Conservation (phyloP, 2,113 vertebrate genomes). For the Micronycteris hirsuta region DNA sequence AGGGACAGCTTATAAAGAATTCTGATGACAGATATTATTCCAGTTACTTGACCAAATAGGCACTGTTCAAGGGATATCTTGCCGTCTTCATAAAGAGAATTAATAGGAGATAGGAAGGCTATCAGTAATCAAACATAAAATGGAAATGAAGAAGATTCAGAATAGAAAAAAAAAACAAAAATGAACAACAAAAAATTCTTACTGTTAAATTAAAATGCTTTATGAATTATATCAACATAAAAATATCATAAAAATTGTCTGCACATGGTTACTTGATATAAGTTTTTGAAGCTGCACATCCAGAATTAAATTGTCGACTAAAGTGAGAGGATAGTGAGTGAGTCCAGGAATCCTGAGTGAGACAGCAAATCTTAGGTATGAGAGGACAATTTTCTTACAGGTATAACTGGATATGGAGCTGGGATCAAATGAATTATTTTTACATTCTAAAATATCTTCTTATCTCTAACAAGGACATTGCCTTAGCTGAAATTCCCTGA, state of each 20-base stretch:
- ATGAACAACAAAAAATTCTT: background rate
- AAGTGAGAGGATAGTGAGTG: background rate
- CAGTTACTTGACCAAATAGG: background rate
- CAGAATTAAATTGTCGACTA: background rate
- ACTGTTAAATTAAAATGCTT: background rate
- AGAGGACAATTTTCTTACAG: background rate
- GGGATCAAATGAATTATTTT: background rate
- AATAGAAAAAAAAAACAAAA: background rate
- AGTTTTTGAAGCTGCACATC: background rate
- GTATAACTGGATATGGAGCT: background rate
- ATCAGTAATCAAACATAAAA: background rate
- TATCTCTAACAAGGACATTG: background rate
- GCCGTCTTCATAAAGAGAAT: background rate
- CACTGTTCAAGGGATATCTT: background rate
- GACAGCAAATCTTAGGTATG: background rate
- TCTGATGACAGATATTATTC: background rate
- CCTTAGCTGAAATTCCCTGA: background rate
- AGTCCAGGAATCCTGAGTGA: background rate
- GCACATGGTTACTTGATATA: background rate
- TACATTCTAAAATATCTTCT: background rate
- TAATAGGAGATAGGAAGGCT: background rate
- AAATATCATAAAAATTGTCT: background rate
- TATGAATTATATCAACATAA: background rate
- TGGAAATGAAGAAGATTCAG: background rate
- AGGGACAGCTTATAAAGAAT: background rate